Base-by-base conservation (phyloP, 2,113 vertebrate species). In the Larimichthys polyactis region DNA sequence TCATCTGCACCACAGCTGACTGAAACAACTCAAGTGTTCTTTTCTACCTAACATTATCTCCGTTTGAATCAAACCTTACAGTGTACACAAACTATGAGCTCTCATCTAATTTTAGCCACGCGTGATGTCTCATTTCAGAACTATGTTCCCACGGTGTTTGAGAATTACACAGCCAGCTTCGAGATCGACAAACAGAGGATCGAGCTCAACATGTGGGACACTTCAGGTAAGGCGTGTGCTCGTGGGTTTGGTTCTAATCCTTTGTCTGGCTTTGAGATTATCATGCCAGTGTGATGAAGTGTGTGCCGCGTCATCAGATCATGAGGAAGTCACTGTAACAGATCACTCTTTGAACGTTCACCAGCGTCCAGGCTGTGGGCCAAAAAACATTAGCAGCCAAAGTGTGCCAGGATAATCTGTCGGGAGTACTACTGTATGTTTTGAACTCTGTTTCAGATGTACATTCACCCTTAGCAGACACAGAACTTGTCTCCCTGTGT, bases 171-270 rank as follows among this genome's bases (percentile, higher is more conserved):
- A 0, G 97, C 97, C 44, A 97, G 97, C 89, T 98, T 98, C 51
- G 96, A 98, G 94, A 97, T 98, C 70, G 96, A 98, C 79, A 97
- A 97, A 87, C 97, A 97, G 93, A 95, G 97, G 93, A 99, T 97
- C 66, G 97, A 99, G 91, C 96, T 99, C 90, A 98, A 97, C 95
- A 97, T 98, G 97, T 99, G 97, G 97, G 97, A 98, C 91, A 99
- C 97, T 52, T 98, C 97, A 95, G 97, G 97, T 98, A 88, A 84
- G 82, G 77, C 14, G 5, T 1, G 5, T 40, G 36, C 19, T 48
- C 20, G 4, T 3, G 24, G 11, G 63, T 79, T 48, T 5, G 40
- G 24, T 49, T 58, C 66, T 59, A 20, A 5, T 64, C 27, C 19
- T 40, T 29, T 52, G 64, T 65, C 40, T 19, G 29, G 14, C 22